Base-by-base conservation (phyloP, 2,888 invertebrate species). In the Danaus chrysippus region DNA sequence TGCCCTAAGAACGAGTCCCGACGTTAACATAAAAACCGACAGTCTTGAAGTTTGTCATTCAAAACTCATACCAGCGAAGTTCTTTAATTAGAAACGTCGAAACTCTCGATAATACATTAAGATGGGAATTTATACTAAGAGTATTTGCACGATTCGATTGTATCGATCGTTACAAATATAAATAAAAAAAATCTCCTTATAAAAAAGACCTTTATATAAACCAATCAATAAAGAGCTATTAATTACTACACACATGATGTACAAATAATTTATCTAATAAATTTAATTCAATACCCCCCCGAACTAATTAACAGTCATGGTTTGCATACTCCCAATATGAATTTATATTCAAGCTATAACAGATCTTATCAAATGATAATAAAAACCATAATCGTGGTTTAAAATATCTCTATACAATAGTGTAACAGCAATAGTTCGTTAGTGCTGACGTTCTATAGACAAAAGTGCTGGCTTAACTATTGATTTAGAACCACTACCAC, bases 401-500 rank as follows among this genome's bases (percentile, higher is more conserved):
- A 41, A 17, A 44, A 46, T 43, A 56, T 59, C 8, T 59, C 42
- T 42, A 17, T 42, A 56, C 17, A 56, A 43, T 53, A 53, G 23
- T 42, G 60, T 58, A 19, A 58, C 44, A 46, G 44, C 46, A 62
- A 53, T 55, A 43, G 60, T 58, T 65, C 62, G 65, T 60, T 65
- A 62, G 58, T 52, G 44, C 65, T 62, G 65, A 65, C 59, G 62
- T 58, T 56, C 65, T 52, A 63, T 63, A 65, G 60, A 65, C 63
- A 58, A 65, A 65, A 65, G 65, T 65, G 62, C 58, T 46, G 34
- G 55, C 42, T 56, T 63, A 60, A 60, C 60, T 65, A 63, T 60
- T 55, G 58, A 60, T 58, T 65, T 56, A 42, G 42, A 58, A 41
- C 53, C 34, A 53, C 23, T 34, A 34, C 23, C 23, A 34, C 23